Evolutionary conservation across 1,140 invertebrate species (phyloP), one percentile per base, ranked within the genome.

Genomic region (Sarcophaga bullata): DNA sequence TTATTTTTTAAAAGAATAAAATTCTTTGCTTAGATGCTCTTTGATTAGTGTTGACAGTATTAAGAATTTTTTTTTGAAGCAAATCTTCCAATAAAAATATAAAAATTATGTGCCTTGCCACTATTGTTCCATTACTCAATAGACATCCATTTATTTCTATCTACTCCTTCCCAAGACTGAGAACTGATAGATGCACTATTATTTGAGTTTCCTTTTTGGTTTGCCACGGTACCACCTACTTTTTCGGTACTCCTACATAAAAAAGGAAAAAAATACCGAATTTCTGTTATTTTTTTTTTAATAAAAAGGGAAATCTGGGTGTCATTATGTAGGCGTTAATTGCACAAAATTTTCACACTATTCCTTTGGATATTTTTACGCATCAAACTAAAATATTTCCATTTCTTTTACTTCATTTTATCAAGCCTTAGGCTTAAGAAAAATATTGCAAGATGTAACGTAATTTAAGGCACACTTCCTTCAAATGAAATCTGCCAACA

Each of bases 41-140:
- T 80, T 82, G 82, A 82, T 80, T 76, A 81, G 85, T 86, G 87
- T 84, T 88, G 87, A 88, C 87, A 89, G 86, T 84, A 88, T 87
- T 84, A 85, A 86, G 86, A 85, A 86, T 85, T 87, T 68, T 84
- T 85, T 50, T 37, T 49, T 47, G 75, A 80, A n/a, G 37, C 48
- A 80, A 75, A 15, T 82, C 72, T 80, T 68, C 5, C 15, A 47
- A 37, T 37, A 37, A 37, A 37, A 37, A 37, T 37, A 37, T 52
- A 52, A 52, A 52, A 10, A 68, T 19, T 68, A 7, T 68, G 0
- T 17, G 25, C 25, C 58, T 78, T n/a, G n/a, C n/a, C n/a, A n/a
- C 19, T 80, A 82, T 80, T 80, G 62, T 82, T 80, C 73, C 73
- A 50, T 78, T 78, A 50, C 7, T n/a, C 50, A 50, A 52, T 48